Conservation (phyloP, 2,113 vertebrate genomes). For the Uria lomvia region DNA sequence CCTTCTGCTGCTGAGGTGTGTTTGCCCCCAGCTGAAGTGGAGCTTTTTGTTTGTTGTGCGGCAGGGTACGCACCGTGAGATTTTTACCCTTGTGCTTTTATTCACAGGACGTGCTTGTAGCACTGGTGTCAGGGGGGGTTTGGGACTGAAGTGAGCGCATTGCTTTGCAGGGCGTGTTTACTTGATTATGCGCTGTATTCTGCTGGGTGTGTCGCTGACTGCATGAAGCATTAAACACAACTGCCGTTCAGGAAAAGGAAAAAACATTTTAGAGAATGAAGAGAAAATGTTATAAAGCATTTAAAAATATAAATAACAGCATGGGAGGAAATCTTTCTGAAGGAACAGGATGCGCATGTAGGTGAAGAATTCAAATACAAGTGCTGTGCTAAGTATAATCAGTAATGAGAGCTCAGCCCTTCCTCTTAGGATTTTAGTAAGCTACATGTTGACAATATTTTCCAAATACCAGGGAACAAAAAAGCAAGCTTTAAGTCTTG, state of each 20-base stretch:
- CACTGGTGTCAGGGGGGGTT: background rate
- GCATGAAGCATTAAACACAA: background rate
- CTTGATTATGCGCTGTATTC: background rate
- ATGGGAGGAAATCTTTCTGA: slow-evolving; percentile 37
- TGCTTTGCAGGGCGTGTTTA: slow-evolving; percentile 33
- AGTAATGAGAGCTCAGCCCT: slow-evolving; percentile 53
- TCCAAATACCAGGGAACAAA: background rate
- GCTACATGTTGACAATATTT: slow-evolving; percentile 11
- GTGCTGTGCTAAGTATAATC: slow-evolving; percentile 48
- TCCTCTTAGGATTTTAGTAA: slow-evolving; percentile 42
- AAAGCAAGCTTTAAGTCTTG: background rate
- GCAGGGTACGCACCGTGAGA: fast-evolving
- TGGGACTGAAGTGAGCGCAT: background rate
- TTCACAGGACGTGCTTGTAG: background rate
- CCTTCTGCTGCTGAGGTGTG: background rate
- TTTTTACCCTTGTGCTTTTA: background rate
- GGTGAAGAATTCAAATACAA: slow-evolving; percentile 38
- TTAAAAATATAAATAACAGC: slow-evolving; percentile 52
- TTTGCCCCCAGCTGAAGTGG: background rate
- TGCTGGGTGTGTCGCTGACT: slow-evolving; percentile 33
- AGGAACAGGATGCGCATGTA: slow-evolving; percentile 22
- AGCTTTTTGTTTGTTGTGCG: background rate
- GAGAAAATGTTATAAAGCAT: slow-evolving; percentile 39
- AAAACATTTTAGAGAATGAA: slow-evolving; percentile 53
- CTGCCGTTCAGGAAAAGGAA: slow-evolving; percentile 56